A percentile compares a stretch with the other conserved stretches of the same genome.
Evolutionary conservation across 1,140 invertebrate species (phyloP).

Genomic region (Brachionus paranguensis): DNA sequence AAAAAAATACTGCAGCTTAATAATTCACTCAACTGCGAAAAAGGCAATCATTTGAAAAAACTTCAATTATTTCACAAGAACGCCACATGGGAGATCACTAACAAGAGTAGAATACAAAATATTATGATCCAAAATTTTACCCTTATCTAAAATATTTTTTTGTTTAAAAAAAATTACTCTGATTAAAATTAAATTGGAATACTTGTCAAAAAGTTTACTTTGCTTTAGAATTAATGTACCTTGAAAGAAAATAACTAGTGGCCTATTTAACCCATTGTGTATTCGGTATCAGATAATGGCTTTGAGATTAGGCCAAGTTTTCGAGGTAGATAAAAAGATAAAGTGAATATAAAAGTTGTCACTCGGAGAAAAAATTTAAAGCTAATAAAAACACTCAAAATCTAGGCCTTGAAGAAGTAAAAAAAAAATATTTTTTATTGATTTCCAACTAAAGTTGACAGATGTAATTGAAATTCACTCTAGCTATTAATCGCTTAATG

Average conservation of each 20-base stretch:
- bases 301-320: not conserved
- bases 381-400: not conserved
- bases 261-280: not conserved
- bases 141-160: too few species aligned
- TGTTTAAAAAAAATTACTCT: too few species aligned
- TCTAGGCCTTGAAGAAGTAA: constrained; percentile 18
- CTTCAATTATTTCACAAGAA: too few species aligned
- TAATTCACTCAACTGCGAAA: too few species aligned
- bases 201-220: not conserved
- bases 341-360: not conserved
- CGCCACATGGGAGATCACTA: too few species aligned
- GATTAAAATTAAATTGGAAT: not conserved
- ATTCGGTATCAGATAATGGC: not conserved
- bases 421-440: constrained; percentile 15
- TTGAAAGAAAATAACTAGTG: not conserved
- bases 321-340: not conserved
- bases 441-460: constrained; percentile 10
- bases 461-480: constrained; percentile 2
- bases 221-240: not conserved
- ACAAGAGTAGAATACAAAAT: too few species aligned
- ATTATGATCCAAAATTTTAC: too few species aligned
- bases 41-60: too few species aligned
- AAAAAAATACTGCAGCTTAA: too few species aligned
- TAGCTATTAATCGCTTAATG: constrained; percentile 18
- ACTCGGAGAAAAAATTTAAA: not conserved